Evolutionary conservation across 2,888 invertebrate species (phyloP), one percentile per base, ranked within the genome.

Genomic region (Diplolepis rosae): DNA sequence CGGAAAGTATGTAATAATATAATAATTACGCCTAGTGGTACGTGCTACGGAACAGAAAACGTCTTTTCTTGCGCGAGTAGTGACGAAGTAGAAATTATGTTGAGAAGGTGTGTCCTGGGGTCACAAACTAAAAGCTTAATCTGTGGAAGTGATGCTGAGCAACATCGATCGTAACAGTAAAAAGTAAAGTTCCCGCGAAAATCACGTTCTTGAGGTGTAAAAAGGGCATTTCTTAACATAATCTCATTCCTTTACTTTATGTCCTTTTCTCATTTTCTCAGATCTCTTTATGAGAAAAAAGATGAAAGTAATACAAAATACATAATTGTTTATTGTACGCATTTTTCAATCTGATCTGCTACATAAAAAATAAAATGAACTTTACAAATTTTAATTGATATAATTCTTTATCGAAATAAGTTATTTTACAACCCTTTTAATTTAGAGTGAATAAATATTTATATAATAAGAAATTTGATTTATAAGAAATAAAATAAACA

Each of bases 161-260:
- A 56, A 56, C 22, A 35, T 35, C 13, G 7, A n/a, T 56, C 56
- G 22, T 56, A 35, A 56, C 22, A 56, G 56, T 56, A 56, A 56
- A 56, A 56, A 30, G 54, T 15, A 56, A 56, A 32, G 22, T 4
- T 54, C 3, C 18, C 7, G 54, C 54, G 9, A 51, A 18, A 54
- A 54, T 54, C 54, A 32, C 32, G 54, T 56, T 35, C 18, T 11
- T 11, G 24, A 35, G 11, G 4, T 24, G 35, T 35, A 18, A 35
- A 30, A 15, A 56, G 32, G 18, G 22, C 3, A 56, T 35, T 56
- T 13, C n/a, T 28, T 4, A 52, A 15, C 15, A 28, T 52, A 28
- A 35, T 35, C 22, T 56, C 6, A 42, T 42, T 15, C 15, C 15
- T 15, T 6, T 7, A 42, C 15, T 7, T 15, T 15, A 6, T 42